Percentiles rank a stretch among this genome's conserved stretches.
Evolutionary conservation across 2,888 invertebrate species (phyloP).

Genomic region (Synergus gifuensis): DNA sequence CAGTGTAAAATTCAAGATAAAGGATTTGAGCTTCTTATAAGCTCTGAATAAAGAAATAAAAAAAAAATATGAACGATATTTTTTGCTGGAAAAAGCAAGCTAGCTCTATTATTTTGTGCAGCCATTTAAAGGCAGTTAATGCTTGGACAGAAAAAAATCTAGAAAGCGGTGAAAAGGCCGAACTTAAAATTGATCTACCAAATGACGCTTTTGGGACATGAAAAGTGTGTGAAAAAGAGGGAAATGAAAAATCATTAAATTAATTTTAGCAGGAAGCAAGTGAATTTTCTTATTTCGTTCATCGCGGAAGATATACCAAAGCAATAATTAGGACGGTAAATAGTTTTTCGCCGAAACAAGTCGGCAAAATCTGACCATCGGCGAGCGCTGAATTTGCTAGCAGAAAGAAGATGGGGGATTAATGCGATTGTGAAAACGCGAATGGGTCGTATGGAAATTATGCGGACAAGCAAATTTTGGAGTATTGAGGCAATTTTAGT

Average conservation of each 20-base stretch:
- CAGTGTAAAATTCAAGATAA: neutral
- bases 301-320: neutral
- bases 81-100: neutral
- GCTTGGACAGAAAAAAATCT: neutral
- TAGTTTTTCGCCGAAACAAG: neutral
- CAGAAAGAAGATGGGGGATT: conserved; percentile 50
- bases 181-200: conserved; percentile 19
- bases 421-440: neutral
- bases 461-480: conserved; percentile 43
- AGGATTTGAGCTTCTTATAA: too few species aligned
- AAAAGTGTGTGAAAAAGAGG: conserved; percentile 38
- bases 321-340: neutral
- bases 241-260: neutral
- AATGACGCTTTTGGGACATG: conserved; percentile 25
- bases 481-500: neutral
- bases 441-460: conserved; percentile 25
- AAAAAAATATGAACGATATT: neutral
- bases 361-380: neutral
- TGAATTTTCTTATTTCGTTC: neutral
- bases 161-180: conserved; percentile 6
- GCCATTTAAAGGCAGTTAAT: neutral
- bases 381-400: neutral
- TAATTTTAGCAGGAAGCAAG: neutral
- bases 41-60: too few species aligned
- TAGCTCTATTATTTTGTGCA: neutral